Evolutionary conservation across 2,888 invertebrate species (phyloP), one percentile per base, ranked within the genome.

Genomic region (Drosophila dives): DNA sequence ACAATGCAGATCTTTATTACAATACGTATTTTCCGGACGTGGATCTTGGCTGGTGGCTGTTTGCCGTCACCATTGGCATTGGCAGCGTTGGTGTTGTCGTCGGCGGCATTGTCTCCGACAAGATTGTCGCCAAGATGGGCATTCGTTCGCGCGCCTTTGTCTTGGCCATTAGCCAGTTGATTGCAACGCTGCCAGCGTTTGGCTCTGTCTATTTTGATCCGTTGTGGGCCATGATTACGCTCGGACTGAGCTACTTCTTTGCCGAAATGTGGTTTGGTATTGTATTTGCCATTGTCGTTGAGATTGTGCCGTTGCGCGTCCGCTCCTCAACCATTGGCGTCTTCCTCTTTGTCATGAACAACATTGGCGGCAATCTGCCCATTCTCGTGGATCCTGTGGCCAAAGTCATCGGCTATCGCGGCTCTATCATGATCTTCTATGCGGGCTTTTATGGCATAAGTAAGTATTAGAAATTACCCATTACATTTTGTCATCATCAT

Each of bases 241-340:
- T 98, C 3, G 97, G 97, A n/a, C 94, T 97, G 71, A 97, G 97
- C 1, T 98, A 97, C 91, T 96, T 98, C 93, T 97, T 97, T 86
- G 97, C 98, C 86, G 98, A 98, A 94, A 98, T 97, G 97, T 98
- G 98, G 98, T 98, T 98, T 93, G 98, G 98, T 56, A 97, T 98
- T 75, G 95, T 98, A 5, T 98, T 98, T 92, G 97, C 98, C 4
- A 96, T 98, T 90, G 94, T 98, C 3, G 97, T 98, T 2, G 98
- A 98, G 93, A 96, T 98, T 74, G 97, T 98, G 2, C 97, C 97
- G 0, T 90, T 97, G 54, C 95, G 95, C 8, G 95, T 97, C 17
- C 94, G 98, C 54, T 97, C 97, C 6, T 97, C 97, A 45, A 96
- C 97, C 0, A 95, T 98, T 17, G 98, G 97, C 0, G 95, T 97